These are phyloP conservation scores for Canis aureus DNA, from an alignment of 2,113 vertebrate species.

Conservation along the genomic window DNA sequence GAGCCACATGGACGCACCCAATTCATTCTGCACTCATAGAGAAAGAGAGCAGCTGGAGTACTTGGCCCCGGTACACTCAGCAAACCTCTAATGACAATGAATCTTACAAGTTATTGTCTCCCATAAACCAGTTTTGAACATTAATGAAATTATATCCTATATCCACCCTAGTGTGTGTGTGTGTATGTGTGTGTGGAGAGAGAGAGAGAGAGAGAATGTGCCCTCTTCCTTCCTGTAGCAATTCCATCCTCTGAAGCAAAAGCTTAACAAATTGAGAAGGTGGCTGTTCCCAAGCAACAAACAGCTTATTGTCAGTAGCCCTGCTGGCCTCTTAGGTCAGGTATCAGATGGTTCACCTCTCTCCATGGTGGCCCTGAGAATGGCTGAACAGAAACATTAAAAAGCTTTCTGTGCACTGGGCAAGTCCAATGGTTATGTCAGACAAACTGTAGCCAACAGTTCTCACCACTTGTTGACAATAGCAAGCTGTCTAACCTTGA, in stretches of 20 bases:
- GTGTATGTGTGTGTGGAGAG: background rate
- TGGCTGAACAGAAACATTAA: background rate
- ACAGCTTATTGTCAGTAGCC: constrained; percentile 26
- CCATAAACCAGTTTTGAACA: constrained; percentile 37
- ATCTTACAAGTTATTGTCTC: constrained; percentile 4
- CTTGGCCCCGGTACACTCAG: background rate
- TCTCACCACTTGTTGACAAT: constrained; percentile 45
- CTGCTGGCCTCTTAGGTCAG: background rate
- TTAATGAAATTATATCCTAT: background rate
- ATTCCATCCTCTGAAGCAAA: constrained; percentile 48
- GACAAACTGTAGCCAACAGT: background rate
- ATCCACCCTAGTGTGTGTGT: background rate
- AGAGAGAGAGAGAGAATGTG: background rate
- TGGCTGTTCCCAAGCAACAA: background rate
- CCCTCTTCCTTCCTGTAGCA: background rate
- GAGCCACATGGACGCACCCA: background rate
- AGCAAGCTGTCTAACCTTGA: constrained; percentile 12
- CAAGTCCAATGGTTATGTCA: constrained; percentile 9
- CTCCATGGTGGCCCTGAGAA: background rate
- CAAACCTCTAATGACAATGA: constrained; percentile 11
- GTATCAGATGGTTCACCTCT: background rate
- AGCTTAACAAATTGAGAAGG: background rate
- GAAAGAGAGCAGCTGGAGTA: background rate
- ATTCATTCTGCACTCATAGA: background rate
- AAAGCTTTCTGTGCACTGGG: background rate